Conservation (phyloP, 1,140 invertebrate species). For the Hycleus phaleratus region DNA sequence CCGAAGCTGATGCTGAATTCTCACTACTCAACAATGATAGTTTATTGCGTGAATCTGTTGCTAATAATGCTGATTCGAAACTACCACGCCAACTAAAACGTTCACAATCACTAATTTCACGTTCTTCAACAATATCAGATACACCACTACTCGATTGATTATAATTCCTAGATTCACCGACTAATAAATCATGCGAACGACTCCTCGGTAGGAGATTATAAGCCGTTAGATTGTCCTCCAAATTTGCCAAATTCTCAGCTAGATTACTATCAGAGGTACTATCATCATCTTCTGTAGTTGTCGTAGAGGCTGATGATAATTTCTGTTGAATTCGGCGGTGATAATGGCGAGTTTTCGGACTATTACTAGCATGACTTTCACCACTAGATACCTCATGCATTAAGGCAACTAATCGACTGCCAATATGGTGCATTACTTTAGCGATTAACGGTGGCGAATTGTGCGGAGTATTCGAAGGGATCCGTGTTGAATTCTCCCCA, state of each 20-base stretch:
- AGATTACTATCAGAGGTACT: slow-evolving; percentile 53
- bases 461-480: slow-evolving; percentile 48
- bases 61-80: slow-evolving; percentile 79
- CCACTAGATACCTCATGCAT: slow-evolving; percentile 88
- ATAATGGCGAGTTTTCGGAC: slow-evolving; percentile 45
- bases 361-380: slow-evolving; percentile 45
- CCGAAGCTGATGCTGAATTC: slow-evolving; percentile 53
- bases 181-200: slow-evolving; percentile 67
- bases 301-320: slow-evolving; percentile 55
- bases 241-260: slow-evolving; percentile 26
- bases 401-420: slow-evolving; percentile 75
- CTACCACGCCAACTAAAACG: slow-evolving; percentile 83
- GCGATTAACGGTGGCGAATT: slow-evolving; percentile 80
- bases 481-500: slow-evolving; percentile 41
- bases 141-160: slow-evolving; percentile 43
- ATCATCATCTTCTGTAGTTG: slow-evolving; percentile 72
- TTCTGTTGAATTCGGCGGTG: slow-evolving; percentile 50
- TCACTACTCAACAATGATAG: slow-evolving; percentile 63
- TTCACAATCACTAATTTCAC: slow-evolving; percentile 79
- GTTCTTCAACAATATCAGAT: slow-evolving; percentile 54
- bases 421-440: slow-evolving; percentile 89
- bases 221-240: slow-evolving; percentile 30
- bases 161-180: slow-evolving; percentile 46
- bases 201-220: slow-evolving; percentile 53
- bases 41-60: slow-evolving; percentile 71